A percentile compares a stretch with the other conserved stretches of the same genome.
These are phyloP conservation scores for Circus cinereus DNA, from an alignment of 2,797 vertebrate genomes.

Conservation along the genomic window DNA sequence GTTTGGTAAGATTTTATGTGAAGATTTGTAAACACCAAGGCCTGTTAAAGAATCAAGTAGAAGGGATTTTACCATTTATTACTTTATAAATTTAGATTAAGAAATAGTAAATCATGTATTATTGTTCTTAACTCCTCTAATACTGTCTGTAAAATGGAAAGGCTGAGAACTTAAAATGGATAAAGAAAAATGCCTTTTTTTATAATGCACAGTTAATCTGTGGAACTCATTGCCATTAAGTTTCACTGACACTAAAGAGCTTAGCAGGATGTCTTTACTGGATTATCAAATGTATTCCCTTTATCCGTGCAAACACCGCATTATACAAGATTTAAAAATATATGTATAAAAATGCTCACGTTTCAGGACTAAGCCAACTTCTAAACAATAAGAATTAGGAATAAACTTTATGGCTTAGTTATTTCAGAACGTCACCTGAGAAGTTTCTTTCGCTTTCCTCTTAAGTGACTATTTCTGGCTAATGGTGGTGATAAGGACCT, in stretches of 20 bases:
- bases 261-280: conserved; percentile 33
- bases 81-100: neutral
- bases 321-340: neutral
- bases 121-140: neutral
- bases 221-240: neutral
- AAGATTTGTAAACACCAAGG: neutral
- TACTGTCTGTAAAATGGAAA: neutral
- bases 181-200: neutral
- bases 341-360: neutral
- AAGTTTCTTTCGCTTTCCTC: neutral
- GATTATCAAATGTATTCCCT: conserved; percentile 8
- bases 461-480: neutral
- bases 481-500: neutral
- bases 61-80: neutral
- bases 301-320: conserved; percentile 2
- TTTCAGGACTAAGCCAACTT: neutral
- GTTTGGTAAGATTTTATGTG: neutral
- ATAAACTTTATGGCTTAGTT: neutral
- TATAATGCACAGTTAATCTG: neutral
- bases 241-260: conserved; percentile 35
- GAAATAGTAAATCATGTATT: neutral
- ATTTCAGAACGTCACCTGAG: neutral
- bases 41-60: neutral
- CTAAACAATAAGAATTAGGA: neutral
- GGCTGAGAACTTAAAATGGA: neutral